phyloP scores from a whole-genome alignment of 1,140 invertebrate species.

The Tetragonula clypearis region DNA sequence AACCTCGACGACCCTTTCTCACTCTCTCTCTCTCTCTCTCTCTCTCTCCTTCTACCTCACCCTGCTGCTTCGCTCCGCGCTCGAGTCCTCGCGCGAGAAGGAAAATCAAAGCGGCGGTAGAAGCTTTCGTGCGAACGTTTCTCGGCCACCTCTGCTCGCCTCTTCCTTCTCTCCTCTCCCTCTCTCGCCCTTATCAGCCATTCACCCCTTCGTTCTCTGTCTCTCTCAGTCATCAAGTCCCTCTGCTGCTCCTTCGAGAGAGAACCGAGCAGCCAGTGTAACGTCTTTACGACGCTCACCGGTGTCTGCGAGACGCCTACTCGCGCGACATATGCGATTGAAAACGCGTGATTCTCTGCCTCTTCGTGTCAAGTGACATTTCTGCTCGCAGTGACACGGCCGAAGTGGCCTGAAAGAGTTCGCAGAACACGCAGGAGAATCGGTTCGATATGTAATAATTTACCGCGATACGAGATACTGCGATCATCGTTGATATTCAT shows the following conservation, averaged over 20 bases:
- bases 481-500: no score
- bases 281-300: conserved; percentile 57
- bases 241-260: conserved; percentile 29
- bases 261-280: conserved; percentile 57
- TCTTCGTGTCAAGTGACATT: background rate
- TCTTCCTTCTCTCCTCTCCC: no score
- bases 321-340: conserved; percentile 31
- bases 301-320: conserved; percentile 42
- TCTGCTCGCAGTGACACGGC: background rate
- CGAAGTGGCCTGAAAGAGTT: background rate
- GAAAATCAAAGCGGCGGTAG: conserved; percentile 53
- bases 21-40: background rate
- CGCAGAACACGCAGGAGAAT: no score
- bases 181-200: background rate
- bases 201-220: conserved; percentile 13
- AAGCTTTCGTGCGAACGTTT: conserved; percentile 51
- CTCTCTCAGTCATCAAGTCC: background rate
- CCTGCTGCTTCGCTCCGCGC: conserved; percentile 18
- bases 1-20: conserved; percentile 61
- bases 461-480: background rate
- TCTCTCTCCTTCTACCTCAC: background rate
- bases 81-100: conserved; percentile 68
- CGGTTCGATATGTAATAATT: background rate
- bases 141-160: conserved; percentile 49
- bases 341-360: conserved; percentile 1